These are phyloP conservation scores for Cheiracanthium punctorium DNA, from an alignment of 2,888 invertebrate species.

Conservation along the genomic window DNA sequence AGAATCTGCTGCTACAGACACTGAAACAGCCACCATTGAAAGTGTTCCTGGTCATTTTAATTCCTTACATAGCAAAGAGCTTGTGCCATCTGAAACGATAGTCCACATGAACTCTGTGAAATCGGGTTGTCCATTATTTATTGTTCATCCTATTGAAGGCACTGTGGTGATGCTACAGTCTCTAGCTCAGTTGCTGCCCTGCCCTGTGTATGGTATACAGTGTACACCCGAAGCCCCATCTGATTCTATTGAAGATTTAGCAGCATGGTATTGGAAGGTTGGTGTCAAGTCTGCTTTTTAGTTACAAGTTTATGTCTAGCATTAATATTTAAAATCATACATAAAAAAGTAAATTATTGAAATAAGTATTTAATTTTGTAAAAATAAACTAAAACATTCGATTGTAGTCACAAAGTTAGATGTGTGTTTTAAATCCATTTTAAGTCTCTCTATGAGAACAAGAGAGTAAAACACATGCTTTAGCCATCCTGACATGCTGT, in stretches of 20 bases:
- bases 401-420: too few relatives aligned
- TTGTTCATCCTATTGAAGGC: constrained; percentile 93
- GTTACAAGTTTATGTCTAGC: too few relatives aligned
- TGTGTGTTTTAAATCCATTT: too few relatives aligned
- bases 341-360: too few relatives aligned
- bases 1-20: constrained; percentile 34
- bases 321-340: too few relatives aligned
- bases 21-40: constrained; percentile 71
- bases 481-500: too few relatives aligned
- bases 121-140: constrained; percentile 76
- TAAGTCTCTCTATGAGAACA: too few relatives aligned
- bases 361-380: too few relatives aligned
- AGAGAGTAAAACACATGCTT: too few relatives aligned
- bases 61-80: constrained; percentile 74
- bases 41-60: constrained; percentile 35
- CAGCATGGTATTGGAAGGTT: constrained; percentile 78
- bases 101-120: constrained; percentile 80
- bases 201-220: constrained; percentile 91
- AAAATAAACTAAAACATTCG: too few relatives aligned
- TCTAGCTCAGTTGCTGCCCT: constrained; percentile 84
- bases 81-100: constrained; percentile 85
- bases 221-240: constrained; percentile 87
- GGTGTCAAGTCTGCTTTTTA: constrained; percentile 35
- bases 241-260: constrained; percentile 83
- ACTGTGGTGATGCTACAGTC: constrained; percentile 83